Conservation (phyloP, 2,113 vertebrate species). For the Origma solitaria region DNA sequence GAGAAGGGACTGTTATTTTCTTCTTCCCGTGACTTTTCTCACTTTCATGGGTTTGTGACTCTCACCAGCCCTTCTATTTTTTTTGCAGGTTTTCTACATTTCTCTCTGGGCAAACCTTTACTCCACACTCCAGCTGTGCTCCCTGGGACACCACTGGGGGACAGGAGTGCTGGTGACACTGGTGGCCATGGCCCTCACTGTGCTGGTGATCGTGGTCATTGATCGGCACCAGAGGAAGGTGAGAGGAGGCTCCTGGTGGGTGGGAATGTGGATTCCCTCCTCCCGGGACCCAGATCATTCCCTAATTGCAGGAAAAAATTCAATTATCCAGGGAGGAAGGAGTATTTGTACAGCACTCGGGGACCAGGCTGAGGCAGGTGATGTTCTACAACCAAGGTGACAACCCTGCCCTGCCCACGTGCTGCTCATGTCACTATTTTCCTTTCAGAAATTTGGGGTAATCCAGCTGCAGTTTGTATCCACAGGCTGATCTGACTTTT, state of each 20-base stretch:
- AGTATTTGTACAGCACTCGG: not conserved
- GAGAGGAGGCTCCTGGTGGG: not conserved
- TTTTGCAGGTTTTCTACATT: slow-evolving; percentile 71
- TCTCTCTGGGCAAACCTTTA: slow-evolving; percentile 77
- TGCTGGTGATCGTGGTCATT: slow-evolving; percentile 55
- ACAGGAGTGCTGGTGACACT: slow-evolving; percentile 65
- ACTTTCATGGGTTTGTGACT: not conserved
- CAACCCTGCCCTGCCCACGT: too few relatives aligned
- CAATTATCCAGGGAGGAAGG: not conserved
- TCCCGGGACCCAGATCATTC: not conserved
- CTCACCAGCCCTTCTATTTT: not conserved
- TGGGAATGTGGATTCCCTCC: not conserved
- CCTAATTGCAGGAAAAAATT: accelerated
- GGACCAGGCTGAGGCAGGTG: not conserved
- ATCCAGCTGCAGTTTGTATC: not conserved
- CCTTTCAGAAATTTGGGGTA: not conserved
- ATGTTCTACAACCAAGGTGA: not conserved
- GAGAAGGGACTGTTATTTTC: not conserved
- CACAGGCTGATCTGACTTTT: not conserved
- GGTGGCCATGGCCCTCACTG: slow-evolving; percentile 37
- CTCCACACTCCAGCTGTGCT: slow-evolving; percentile 67
- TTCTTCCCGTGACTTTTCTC: not conserved
- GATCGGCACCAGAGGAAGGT: slow-evolving; percentile 68
- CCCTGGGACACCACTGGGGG: slow-evolving; percentile 63
- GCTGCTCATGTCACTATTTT: not conserved